Conservation (phyloP, 2,797 vertebrate genomes). For the Cirrhinus mrigala region DNA sequence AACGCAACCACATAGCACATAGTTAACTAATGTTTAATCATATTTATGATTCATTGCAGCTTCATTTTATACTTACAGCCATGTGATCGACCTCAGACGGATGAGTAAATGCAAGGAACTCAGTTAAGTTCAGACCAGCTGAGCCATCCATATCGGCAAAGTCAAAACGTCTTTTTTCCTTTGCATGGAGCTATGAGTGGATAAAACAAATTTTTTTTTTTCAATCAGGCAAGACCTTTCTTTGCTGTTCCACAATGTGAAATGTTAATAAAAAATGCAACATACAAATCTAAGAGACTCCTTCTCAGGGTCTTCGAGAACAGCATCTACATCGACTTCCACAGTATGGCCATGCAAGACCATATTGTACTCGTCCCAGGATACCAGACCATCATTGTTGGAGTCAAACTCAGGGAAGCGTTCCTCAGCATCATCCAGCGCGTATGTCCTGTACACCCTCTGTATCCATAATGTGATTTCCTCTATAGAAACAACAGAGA, state of each 20-base stretch:
- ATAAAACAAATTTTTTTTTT: not conserved
- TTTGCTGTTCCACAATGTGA: not conserved
- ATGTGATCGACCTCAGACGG: conserved; percentile 95
- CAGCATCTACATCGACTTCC: conserved; percentile 81
- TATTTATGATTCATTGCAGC: not conserved
- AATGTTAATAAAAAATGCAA: not conserved
- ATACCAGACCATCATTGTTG: conserved; percentile 83
- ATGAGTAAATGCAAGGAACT: conserved; percentile 95
- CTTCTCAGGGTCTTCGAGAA: conserved; percentile 88
- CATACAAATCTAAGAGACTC: conserved; percentile 91
- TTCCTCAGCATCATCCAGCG: conserved; percentile 90
- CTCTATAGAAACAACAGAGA: conserved; percentile 75
- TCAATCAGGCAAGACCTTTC: not conserved
- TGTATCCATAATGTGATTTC: conserved; percentile 96
- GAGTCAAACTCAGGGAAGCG: conserved; percentile 89
- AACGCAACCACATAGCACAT: conserved; percentile 1
- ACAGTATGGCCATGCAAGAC: conserved; percentile 87
- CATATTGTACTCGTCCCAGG: conserved; percentile 93
- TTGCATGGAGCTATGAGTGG: conserved; percentile 86
- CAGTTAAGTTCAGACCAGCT: conserved; percentile 84
- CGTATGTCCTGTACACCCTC: conserved; percentile 90
- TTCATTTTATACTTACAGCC: conserved; percentile 82
- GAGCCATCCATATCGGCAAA: conserved; percentile 84
- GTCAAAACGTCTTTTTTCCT: conserved; percentile 92
- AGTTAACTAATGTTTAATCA: not conserved